These are phyloP conservation scores for Oryzias woworae DNA, from an alignment of 2,113 vertebrate species.

Conservation along the genomic window DNA sequence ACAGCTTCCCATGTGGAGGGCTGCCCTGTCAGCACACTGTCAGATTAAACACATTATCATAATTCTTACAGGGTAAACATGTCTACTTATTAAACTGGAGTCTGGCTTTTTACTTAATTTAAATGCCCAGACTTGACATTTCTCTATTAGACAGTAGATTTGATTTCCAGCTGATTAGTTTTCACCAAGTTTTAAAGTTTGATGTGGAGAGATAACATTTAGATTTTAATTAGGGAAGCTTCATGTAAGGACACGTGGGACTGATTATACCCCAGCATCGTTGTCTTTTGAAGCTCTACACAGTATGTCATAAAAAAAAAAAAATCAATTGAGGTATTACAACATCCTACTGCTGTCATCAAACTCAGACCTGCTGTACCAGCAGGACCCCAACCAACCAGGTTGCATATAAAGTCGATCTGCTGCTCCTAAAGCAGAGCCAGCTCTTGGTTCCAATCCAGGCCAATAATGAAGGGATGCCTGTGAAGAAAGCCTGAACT, in stretches of 20 bases:
- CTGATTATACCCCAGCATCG: constrained; percentile 5
- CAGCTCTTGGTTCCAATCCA: constrained; percentile 44
- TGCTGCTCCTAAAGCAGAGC: constrained; percentile 39
- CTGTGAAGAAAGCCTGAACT: constrained; percentile 65
- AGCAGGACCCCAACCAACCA: constrained; percentile 23
- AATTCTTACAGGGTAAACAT: constrained; percentile 24
- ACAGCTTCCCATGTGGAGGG: constrained; percentile 11
- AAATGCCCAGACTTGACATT: constrained; percentile 18
- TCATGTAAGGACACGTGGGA: too few species aligned
- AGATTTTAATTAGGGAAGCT: too few species aligned
- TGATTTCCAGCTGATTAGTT: constrained; percentile 6
- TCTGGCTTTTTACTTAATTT: constrained; percentile 1
- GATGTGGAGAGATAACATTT: too few species aligned
- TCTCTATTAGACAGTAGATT: constrained; percentile 31
- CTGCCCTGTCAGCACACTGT: constrained; percentile 44
- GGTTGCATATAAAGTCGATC: constrained; percentile 29
- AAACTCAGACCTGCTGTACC: constrained; percentile 32
- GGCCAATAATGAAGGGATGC: constrained; percentile 55
- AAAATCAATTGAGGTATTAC: constrained; percentile 24
- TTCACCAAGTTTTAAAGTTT: too few species aligned
- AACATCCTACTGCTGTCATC: constrained; percentile 25
- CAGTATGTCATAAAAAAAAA: constrained; percentile 11
- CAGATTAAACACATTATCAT: constrained; percentile 45
- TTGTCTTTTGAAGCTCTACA: constrained; percentile 28
- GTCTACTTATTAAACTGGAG: background rate